phyloP scores from a whole-genome alignment of 1,140 invertebrate species.

The Drosophila yakuba region DNA sequence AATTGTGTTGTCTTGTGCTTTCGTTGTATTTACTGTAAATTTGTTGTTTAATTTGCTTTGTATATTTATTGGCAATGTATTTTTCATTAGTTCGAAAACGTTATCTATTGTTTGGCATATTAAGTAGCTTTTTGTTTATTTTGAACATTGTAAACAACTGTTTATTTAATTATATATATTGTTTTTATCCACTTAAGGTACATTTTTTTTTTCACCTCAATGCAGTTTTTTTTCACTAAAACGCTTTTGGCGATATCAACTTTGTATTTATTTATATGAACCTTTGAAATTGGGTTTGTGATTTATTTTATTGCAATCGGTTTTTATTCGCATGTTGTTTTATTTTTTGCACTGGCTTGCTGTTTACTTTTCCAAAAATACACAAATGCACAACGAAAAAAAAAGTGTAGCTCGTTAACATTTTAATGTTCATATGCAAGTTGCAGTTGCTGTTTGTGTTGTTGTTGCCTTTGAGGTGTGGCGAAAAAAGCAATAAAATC shows the following conservation, averaged over 20 bases:
- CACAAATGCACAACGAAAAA: slow-evolving; percentile 9
- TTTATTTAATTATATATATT: neutral
- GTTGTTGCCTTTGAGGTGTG: slow-evolving; percentile 14
- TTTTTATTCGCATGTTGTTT: slow-evolving; percentile 7
- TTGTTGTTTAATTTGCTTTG: neutral
- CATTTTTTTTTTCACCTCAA: too few relatives aligned
- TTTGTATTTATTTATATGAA: slow-evolving; percentile 3
- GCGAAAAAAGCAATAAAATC: slow-evolving; percentile 1
- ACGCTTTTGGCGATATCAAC: neutral
- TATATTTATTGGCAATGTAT: neutral
- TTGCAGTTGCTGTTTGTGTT: slow-evolving; percentile 3
- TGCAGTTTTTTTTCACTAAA: neutral
- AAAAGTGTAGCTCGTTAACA: slow-evolving; percentile 26
- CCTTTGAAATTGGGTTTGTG: slow-evolving; percentile 10
- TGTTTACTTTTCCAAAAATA: slow-evolving; percentile 32
- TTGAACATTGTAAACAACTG: too few relatives aligned
- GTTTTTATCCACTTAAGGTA: too few relatives aligned
- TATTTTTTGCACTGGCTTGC: slow-evolving; percentile 25
- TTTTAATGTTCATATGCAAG: slow-evolving; percentile 1
- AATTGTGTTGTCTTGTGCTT: neutral
- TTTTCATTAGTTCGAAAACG: neutral
- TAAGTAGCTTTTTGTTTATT: neutral
- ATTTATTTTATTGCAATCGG: slow-evolving; percentile 24
- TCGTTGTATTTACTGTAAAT: neutral
- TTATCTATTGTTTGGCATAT: too few relatives aligned